Evolutionary conservation across 2,113 vertebrate species (phyloP).

Genomic region (Dermatemys mawii): DNA sequence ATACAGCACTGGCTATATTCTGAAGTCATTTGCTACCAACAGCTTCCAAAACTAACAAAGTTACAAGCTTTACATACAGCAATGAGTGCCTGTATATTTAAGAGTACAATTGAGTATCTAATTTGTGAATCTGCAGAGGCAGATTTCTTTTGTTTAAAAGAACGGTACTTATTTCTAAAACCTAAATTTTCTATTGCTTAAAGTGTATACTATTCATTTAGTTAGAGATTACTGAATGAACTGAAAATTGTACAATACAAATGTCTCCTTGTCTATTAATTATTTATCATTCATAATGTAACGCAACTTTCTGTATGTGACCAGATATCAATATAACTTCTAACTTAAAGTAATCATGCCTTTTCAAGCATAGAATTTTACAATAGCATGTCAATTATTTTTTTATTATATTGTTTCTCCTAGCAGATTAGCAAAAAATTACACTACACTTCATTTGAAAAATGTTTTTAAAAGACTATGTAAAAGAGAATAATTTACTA

Average conservation of each 20-base stretch:
- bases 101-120: fast-evolving
- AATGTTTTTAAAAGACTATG: neutral
- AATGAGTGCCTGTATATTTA: neutral
- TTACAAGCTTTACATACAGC: neutral
- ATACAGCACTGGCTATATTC: fast-evolving
- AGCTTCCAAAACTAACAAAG: neutral
- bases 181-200: neutral
- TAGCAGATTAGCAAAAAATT: neutral
- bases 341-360: neutral
- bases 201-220: neutral
- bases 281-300: neutral
- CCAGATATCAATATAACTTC: neutral
- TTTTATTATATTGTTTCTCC: neutral
- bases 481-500: neutral
- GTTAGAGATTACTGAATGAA: neutral
- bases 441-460: neutral
- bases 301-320: neutral
- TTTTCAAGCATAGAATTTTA: neutral
- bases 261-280: neutral
- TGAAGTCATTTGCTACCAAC: neutral
- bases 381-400: neutral
- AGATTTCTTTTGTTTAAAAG: neutral
- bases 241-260: neutral
- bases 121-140: neutral
- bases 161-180: neutral